These are phyloP conservation scores for Pterocles orientalis DNA, from an alignment of 2,113 vertebrate species.

Conservation along the genomic window DNA sequence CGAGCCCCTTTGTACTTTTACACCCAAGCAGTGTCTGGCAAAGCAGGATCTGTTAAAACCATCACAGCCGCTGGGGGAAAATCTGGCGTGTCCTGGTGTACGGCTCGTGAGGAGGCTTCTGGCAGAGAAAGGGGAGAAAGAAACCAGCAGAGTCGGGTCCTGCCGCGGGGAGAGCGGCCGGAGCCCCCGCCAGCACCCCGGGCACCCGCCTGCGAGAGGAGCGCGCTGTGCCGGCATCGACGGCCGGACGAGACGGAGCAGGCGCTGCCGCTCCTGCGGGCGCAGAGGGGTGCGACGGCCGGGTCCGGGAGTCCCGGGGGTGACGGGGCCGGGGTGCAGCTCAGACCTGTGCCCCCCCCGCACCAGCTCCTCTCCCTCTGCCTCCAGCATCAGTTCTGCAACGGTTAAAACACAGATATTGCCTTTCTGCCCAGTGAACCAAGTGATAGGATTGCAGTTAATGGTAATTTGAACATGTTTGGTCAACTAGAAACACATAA, in stretches of 20 bases:
- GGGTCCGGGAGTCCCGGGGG: too few relatives aligned
- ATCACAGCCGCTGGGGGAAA: fast-evolving
- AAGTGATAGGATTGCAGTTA: constrained; percentile 79
- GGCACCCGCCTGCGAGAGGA: too few relatives aligned
- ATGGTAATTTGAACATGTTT: constrained; percentile 81
- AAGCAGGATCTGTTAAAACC: neutral
- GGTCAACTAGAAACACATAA: constrained; percentile 81
- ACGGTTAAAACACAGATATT: constrained; percentile 69
- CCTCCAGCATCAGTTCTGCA: neutral
- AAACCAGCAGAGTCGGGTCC: neutral
- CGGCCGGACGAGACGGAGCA: too few relatives aligned
- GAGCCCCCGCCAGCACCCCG: too few relatives aligned
- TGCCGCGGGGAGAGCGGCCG: too few relatives aligned
- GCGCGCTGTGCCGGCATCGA: too few relatives aligned
- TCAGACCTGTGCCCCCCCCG: neutral
- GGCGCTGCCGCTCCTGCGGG: too few relatives aligned
- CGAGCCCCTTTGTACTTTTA: neutral
- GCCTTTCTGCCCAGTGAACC: constrained; percentile 78
- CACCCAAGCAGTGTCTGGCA: neutral
- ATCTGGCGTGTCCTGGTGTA: fast-evolving
- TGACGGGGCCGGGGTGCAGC: neutral
- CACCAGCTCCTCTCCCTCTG: neutral
- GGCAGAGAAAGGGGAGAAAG: neutral
- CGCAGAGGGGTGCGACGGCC: too few relatives aligned
- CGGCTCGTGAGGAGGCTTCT: fast-evolving